These are phyloP conservation scores for Schizopygopsis pylzovi DNA, from an alignment of 2,797 vertebrate genomes.

Conservation along the genomic window DNA sequence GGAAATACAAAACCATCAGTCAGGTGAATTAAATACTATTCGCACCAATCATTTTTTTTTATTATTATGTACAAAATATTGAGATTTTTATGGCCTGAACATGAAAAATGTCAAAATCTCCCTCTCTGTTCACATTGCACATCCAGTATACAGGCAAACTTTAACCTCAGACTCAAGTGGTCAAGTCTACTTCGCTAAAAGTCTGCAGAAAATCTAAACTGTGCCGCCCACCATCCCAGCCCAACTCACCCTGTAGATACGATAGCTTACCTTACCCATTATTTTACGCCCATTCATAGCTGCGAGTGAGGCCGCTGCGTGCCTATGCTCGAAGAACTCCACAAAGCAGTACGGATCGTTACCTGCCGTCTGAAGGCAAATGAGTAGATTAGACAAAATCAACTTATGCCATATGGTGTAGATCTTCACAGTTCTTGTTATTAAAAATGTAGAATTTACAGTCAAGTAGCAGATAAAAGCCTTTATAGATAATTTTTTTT, in stretches of 20 bases:
- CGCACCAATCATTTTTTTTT: not conserved
- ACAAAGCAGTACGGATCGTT: conserved; percentile 99
- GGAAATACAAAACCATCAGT: not conserved
- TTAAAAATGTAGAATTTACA: too few species aligned
- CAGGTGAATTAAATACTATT: not conserved
- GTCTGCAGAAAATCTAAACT: conserved; percentile 38
- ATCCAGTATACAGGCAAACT: not conserved
- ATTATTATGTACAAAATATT: not conserved
- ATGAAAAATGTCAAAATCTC: conserved; percentile 12
- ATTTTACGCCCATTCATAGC: conserved; percentile 99
- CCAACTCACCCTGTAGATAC: conserved; percentile 65
- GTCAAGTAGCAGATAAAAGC: not conserved
- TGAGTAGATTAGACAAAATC: not conserved
- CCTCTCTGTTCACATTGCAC: conserved; percentile 24
- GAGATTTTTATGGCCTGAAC: not conserved
- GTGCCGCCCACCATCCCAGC: conserved; percentile 62
- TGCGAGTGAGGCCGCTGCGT: conserved; percentile 93
- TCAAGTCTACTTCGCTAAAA: conserved; percentile 6
- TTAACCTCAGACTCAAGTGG: conserved; percentile 1
- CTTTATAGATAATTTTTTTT: not conserved
- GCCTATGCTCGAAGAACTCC: conserved; percentile 98
- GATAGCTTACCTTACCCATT: conserved; percentile 98
- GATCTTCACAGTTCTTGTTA: too few species aligned
- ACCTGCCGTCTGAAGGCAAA: conserved; percentile 87
- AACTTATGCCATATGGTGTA: not conserved